Conservation (phyloP, 2,888 invertebrate species). For the Bellardia pandia region DNA sequence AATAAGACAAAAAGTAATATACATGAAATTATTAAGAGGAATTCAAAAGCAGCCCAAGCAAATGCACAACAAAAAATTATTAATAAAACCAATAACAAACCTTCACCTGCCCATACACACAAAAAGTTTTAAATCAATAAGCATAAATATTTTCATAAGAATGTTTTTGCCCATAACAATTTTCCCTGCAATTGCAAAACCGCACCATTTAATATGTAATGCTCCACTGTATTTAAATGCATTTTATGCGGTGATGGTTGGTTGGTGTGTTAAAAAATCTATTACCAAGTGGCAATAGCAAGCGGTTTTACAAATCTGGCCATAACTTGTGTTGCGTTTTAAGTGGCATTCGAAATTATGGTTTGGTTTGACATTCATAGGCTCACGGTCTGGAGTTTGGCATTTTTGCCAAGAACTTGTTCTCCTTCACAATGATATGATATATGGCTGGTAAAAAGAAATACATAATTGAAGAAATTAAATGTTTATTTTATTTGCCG, state of each 20-base stretch:
- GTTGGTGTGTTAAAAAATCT: conserved; percentile 25
- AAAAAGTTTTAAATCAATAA: conserved; percentile 5
- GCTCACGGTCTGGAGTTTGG: conserved; percentile 23
- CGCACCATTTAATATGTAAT: conserved; percentile 3
- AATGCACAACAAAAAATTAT: conserved; percentile 1
- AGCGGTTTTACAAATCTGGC: conserved; percentile 51
- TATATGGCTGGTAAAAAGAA: conserved; percentile 36
- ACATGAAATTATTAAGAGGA: conserved; percentile 23
- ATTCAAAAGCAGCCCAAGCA: not conserved
- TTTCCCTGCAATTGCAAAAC: not conserved
- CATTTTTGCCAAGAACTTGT: conserved; percentile 61
- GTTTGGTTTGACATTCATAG: conserved; percentile 61
- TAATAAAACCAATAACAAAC: conserved; percentile 33
- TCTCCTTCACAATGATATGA: conserved; percentile 62
- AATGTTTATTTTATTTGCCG: conserved; percentile 51
- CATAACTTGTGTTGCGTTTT: conserved; percentile 51
- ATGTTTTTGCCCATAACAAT: not conserved
- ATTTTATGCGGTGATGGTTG: not conserved
- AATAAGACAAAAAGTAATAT: not conserved
- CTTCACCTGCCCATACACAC: conserved; percentile 23
- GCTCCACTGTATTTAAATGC: not conserved
- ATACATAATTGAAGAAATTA: conserved; percentile 32
- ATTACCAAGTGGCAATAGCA: conserved; percentile 58
- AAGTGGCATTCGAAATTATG: conserved; percentile 58
- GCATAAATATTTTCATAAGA: conserved; percentile 5